Base-by-base conservation (phyloP, 2,888 invertebrate species). In the Hirtodrosophila confusa region DNA sequence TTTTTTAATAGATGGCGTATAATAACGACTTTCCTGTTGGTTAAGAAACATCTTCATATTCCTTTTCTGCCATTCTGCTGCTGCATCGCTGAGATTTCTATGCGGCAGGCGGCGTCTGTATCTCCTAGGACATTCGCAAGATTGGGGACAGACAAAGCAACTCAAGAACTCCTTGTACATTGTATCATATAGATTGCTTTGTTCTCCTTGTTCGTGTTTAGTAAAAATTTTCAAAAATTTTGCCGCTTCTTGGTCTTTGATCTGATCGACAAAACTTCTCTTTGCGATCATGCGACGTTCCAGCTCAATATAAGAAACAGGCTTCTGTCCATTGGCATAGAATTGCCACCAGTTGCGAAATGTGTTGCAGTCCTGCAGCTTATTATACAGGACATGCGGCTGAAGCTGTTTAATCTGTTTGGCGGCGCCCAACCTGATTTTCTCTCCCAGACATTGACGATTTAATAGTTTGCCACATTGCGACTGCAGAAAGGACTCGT, bases 271-370 rank as follows among this genome's bases (percentile, higher is more conserved):
- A 27, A 56, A 60, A 3, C 10, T 9, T 12, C 17, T 33, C 39
- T 53, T 58, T 10, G 57, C 51, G 5, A 2, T 23, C 9, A 37
- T n/a, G 0, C 11, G 29, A 11, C 51, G 64, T 7, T 55, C 33
- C 1, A 12, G 27, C n/a, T 51, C 23, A 33, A n/a, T 4, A 39
- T 9, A 33, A 6, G 41, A 23, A n/a, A 1, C 3, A 1, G 58
- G 60, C 6, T 36, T 47, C 44, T 40, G 44, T 29, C 56, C 56
- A 7, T 50, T 70, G 31, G 41, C 58, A 56, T 49, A 72, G 27
- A 39, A 60, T 7, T 53, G 44, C 71, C 76, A 75, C 64, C 64
- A 75, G 29, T 51, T 58, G 4, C 44, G 27, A 27, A 75, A 70
- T 31, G 58, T 29, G 6, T 45, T 6, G 10, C 43, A 33, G 7